phyloP scores from a whole-genome alignment of 2,888 invertebrate genomes.

The Zaprionus obscuricornis region DNA sequence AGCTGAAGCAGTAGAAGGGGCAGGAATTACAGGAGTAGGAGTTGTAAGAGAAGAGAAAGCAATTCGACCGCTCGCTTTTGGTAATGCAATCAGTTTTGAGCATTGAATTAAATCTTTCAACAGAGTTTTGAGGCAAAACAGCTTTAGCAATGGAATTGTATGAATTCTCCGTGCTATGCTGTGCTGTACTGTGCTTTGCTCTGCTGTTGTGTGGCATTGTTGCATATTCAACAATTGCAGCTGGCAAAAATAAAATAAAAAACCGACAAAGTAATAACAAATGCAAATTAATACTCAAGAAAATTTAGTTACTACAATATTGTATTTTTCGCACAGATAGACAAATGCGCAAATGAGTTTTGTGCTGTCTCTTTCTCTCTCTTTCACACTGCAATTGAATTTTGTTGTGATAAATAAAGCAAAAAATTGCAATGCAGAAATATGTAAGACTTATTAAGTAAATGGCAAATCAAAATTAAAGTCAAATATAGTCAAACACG shows the following conservation, averaged over 20 bases:
- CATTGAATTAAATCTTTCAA: constrained; percentile 66
- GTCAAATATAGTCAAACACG: too few relatives aligned
- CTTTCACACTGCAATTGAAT: constrained; percentile 50
- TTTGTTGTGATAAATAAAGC: constrained; percentile 24
- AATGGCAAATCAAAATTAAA: too few relatives aligned
- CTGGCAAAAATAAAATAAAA: too few relatives aligned
- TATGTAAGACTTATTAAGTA: too few relatives aligned
- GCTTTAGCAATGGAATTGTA: not conserved
- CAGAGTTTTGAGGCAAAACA: constrained; percentile 37
- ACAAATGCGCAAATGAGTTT: constrained; percentile 63
- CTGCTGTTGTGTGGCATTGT: constrained; percentile 43
- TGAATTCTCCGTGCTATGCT: not conserved
- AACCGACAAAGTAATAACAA: constrained; percentile 75
- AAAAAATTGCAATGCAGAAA: not conserved
- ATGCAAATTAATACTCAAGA: constrained; percentile 75
- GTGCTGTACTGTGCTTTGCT: not conserved
- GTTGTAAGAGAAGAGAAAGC: too few relatives aligned
- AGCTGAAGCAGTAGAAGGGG: too few relatives aligned
- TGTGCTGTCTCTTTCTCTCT: not conserved
- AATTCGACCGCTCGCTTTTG: constrained; percentile 43
- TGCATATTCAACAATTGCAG: constrained; percentile 75
- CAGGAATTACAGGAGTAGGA: too few relatives aligned
- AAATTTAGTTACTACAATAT: constrained; percentile 59
- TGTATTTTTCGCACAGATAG: constrained; percentile 47
- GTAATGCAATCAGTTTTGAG: constrained; percentile 67